phyloP scores from a whole-genome alignment of 2,888 invertebrate genomes.

The Temnothorax ravouxi region DNA sequence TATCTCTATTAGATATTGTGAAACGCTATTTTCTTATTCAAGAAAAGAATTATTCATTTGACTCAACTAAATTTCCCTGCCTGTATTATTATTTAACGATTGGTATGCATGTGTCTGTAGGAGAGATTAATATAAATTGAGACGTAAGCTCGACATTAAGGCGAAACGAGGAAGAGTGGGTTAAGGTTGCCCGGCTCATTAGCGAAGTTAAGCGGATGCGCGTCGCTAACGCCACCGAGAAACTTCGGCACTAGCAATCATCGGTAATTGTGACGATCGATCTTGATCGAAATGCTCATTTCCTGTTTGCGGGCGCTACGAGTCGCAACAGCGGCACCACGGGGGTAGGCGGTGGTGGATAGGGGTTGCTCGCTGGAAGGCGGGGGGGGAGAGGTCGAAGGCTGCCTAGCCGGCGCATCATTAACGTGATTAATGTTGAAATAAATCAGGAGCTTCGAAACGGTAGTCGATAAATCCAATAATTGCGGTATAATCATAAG shows the following conservation, averaged over 20 bases:
- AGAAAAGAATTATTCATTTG: neutral
- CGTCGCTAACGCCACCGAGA: constrained; percentile 65
- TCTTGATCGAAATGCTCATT: constrained; percentile 86
- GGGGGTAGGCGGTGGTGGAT: constrained; percentile 71
- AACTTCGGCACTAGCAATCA: constrained; percentile 73
- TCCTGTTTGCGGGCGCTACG: constrained; percentile 82
- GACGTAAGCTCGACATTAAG: constrained; percentile 65
- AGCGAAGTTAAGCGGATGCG: constrained; percentile 72
- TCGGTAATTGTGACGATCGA: constrained; percentile 85
- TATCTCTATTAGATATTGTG: neutral
- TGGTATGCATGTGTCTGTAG: neutral
- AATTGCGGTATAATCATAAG: constrained; percentile 86
- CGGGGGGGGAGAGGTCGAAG: constrained; percentile 75
- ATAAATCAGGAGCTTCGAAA: constrained; percentile 85
- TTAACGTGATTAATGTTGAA: constrained; percentile 86
- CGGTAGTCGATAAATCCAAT: constrained; percentile 85
- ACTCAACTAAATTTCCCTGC: neutral
- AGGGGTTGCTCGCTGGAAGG: constrained; percentile 69
- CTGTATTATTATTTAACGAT: neutral
- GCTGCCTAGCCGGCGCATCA: constrained; percentile 83
- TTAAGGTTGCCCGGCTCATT: constrained; percentile 76
- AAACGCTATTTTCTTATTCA: neutral
- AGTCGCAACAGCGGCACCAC: constrained; percentile 68
- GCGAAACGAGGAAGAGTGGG: constrained; percentile 68
- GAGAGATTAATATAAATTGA: constrained; percentile 67